Base-by-base conservation (phyloP, 2,888 invertebrate species). In the Gandaritis pyraliata region DNA sequence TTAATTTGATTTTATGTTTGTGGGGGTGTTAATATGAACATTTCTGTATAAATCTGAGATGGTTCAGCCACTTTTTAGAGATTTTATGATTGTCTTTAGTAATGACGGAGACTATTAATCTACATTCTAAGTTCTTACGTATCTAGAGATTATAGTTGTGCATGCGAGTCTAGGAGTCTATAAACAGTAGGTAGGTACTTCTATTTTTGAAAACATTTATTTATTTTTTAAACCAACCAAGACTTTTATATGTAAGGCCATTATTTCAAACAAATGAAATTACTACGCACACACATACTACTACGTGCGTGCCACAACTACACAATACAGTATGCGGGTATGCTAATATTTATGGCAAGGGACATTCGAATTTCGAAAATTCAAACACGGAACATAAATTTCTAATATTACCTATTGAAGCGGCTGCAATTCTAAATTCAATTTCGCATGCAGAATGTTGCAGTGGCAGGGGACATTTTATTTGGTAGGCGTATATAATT, bases 401-500 rank as follows among this genome's bases (percentile, higher is more conserved):
- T 82, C 80, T 80, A 85, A 88, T 87, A 89, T 90, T 89, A 87
- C 91, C 92, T 91, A 92, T 90, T 88, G 90, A 83, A 88, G 83
- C 83, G 86, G 80, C 80, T 81, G 75, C 86, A 86, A 88, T 88
- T 89, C 83, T 89, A 92, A 92, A 92, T 92, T 91, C 84, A 91
- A 90, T 89, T 90, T 87, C 86, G 92, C 89, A 91, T 92, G 90
- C 92, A 86, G 87, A 91, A 91, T 88, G 82, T 72, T 80, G 83
- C 78, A 78, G 83, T 83, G 80, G 80, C 78, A 78, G 83, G 84
- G 80, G 80, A 75, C 74, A 81, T 81, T 87, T 88, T 92, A 92
- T 92, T 92, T 87, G 85, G 91, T 86, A 91, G 92, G 92, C 92
- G 92, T 92, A 89, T 90, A 92, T 91, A 92, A 92, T 92, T 92